A percentile compares a stretch with the other conserved stretches of the same genome.
Evolutionary conservation across 2,797 vertebrate genomes (phyloP).

Genomic region (Tadarida brasiliensis): DNA sequence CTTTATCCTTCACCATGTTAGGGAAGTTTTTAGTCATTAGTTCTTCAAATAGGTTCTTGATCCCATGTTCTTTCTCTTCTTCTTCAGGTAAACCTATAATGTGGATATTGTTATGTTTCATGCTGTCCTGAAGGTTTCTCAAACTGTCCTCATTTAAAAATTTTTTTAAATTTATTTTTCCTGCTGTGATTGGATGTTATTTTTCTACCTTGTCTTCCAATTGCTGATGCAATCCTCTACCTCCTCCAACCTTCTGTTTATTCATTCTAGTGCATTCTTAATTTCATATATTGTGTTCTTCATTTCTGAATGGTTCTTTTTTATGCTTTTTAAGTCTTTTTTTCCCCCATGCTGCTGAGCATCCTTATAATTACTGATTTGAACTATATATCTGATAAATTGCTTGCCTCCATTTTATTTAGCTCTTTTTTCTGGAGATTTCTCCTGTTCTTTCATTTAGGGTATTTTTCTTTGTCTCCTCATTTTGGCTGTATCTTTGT

Average conservation of each 20-base stretch:
- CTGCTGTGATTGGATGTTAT: not conserved
- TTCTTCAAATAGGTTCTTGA: not conserved
- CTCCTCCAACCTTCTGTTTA: not conserved
- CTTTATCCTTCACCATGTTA: not conserved
- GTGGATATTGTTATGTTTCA: not conserved
- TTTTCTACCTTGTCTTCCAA: not conserved
- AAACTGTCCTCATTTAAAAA: not conserved
- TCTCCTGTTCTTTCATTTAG: not conserved
- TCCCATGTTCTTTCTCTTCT: not conserved
- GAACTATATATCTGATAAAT: not conserved
- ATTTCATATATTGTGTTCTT: not conserved
- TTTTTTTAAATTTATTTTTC: not conserved
- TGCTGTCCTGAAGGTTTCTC: not conserved
- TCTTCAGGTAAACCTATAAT: not conserved
- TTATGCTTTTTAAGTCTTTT: not conserved
- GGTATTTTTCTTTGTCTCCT: not conserved
- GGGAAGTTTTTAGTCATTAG: not conserved
- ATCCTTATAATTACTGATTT: not conserved
- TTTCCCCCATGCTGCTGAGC: not conserved
- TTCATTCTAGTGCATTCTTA: not conserved
- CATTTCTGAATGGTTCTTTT: not conserved
- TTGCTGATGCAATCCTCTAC: not conserved
- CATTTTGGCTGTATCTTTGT: not conserved
- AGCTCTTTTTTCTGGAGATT: not conserved
- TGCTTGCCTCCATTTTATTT: not conserved